Evolutionary conservation across 1,140 invertebrate species (phyloP).

Genomic region (Chymomyza costata): DNA sequence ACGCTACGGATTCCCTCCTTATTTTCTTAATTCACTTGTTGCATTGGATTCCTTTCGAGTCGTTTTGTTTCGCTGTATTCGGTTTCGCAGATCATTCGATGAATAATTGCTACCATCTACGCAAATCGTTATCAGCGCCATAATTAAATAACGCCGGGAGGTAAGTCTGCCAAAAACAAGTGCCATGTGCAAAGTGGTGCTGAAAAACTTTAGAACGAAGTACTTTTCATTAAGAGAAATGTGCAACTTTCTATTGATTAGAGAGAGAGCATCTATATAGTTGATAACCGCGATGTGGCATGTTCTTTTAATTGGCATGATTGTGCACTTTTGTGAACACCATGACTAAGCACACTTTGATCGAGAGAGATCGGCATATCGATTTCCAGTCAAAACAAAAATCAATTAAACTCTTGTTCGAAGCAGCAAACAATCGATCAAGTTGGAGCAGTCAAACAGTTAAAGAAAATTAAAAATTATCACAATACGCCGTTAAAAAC

Average conservation of each 20-base stretch:
- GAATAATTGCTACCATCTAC: constrained; percentile 74
- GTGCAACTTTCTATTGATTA: no score
- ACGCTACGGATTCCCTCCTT: no score
- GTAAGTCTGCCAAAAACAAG: no score
- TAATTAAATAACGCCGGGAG: constrained; percentile 75
- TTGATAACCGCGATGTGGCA: constrained; percentile 25
- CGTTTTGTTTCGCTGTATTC: constrained; percentile 8
- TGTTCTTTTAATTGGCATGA: constrained; percentile 57
- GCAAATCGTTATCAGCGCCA: constrained; percentile 74
- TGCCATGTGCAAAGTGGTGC: no score
- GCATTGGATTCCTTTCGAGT: not conserved
- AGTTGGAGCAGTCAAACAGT: constrained; percentile 18
- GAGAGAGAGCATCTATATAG: not conserved
- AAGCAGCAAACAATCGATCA: constrained; percentile 59
- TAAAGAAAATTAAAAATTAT: constrained; percentile 13
- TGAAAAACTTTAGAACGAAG: no score
- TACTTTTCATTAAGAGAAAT: no score
- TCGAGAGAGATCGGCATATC: constrained; percentile 17
- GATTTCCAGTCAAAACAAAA: constrained; percentile 55
- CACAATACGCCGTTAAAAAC: not conserved
- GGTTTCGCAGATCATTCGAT: constrained; percentile 33
- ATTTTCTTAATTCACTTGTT: no score
- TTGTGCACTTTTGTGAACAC: constrained; percentile 17
- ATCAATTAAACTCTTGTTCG: constrained; percentile 48
- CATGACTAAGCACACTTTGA: constrained; percentile 9